These are phyloP conservation scores for Cladorhizidae sp. DNA, from an alignment of 37 sponge, comb jelly and placozoan species.

Conservation along the genomic window DNA sequence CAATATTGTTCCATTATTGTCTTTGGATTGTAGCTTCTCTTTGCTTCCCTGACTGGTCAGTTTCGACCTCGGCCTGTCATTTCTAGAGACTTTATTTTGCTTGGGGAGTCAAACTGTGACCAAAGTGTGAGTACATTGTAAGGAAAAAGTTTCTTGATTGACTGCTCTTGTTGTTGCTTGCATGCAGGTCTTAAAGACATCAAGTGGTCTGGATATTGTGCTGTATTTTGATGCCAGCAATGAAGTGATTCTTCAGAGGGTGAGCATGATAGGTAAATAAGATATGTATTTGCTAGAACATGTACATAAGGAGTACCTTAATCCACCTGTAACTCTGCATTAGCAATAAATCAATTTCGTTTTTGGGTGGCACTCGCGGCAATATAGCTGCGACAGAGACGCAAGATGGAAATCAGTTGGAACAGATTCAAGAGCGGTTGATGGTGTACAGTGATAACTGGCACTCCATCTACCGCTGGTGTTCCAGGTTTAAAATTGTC, in stretches of 20 bases:
- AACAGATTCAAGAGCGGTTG: conserved; percentile 45
- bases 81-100: conserved; percentile 23
- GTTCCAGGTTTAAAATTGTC: conserved; percentile 71
- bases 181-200: conserved; percentile 49
- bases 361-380: neutral
- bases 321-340: neutral
- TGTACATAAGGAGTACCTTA: no score
- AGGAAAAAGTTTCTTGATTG: neutral
- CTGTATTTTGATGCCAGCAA: conserved; percentile 49
- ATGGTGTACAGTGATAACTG: conserved; percentile 63
- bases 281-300: no score
- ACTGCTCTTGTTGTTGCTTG: neutral
- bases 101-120: conserved; percentile 1
- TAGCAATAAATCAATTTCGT: neutral
- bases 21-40: conserved; percentile 2
- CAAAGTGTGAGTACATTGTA: neutral
- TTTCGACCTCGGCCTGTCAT: conserved; percentile 1
- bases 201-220: conserved; percentile 53
- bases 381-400: neutral
- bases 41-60: conserved; percentile 17
- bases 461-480: conserved; percentile 75
- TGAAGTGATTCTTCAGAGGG: conserved; percentile 71
- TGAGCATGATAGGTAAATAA: conserved; percentile 22
- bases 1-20: neutral
- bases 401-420: conserved; percentile 4